Percentiles rank a stretch among this genome's conserved stretches.
These are phyloP conservation scores for Geotrypetes seraphini DNA, from an alignment of 2,797 vertebrate genomes.

Conservation along the genomic window DNA sequence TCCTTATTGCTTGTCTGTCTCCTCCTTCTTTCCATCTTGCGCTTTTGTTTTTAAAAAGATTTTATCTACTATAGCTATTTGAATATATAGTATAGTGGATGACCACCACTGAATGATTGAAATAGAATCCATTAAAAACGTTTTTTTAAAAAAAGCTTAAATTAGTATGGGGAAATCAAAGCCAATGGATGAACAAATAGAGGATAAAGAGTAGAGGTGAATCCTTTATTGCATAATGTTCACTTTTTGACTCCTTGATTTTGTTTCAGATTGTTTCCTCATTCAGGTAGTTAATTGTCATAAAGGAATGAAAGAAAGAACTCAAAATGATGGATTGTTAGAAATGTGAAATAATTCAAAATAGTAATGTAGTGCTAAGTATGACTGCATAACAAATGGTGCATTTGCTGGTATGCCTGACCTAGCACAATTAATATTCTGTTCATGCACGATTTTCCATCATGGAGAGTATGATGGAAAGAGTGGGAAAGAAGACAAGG, in stretches of 20 bases:
- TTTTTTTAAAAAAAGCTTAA: too few species aligned
- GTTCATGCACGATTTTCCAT: conserved; percentile 55
- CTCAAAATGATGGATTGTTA: conserved; percentile 46
- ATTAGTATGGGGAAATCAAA: background rate
- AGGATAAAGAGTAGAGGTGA: background rate
- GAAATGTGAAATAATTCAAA: conserved; percentile 60
- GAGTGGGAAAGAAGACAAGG: conserved; percentile 38
- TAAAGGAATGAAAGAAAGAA: conserved; percentile 28
- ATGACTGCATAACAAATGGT: conserved; percentile 64
- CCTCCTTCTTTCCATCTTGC: too few species aligned
- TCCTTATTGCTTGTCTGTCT: too few species aligned
- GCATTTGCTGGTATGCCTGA: conserved; percentile 55
- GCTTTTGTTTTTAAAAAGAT: too few species aligned
- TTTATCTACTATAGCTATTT: too few species aligned
- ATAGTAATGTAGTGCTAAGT: conserved; percentile 68
- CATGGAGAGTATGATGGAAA: conserved; percentile 39
- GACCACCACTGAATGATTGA: too few species aligned
- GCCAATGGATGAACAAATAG: background rate
- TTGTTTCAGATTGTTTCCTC: conserved; percentile 14
- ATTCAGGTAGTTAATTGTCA: conserved; percentile 27
- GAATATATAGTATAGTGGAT: too few species aligned
- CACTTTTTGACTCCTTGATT: conserved; percentile 4
- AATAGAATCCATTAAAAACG: too few species aligned
- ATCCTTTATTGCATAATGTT: background rate
- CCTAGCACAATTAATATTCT: conserved; percentile 64